Conservation (phyloP, 2,797 vertebrate genomes). For the Propithecus perrieri region DNA sequence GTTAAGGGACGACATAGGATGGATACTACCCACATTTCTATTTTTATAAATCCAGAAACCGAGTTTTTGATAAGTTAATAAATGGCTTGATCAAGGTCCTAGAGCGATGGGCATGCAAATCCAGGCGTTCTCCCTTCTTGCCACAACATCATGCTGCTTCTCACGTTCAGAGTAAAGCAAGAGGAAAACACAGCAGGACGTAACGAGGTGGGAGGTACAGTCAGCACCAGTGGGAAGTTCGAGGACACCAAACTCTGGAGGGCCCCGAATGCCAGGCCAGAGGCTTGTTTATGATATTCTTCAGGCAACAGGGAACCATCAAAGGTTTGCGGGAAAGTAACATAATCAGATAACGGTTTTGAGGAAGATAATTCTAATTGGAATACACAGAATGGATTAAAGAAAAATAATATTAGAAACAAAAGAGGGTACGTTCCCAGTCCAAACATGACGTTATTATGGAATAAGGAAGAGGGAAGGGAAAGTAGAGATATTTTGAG, state of each 20-base stretch:
- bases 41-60: neutral
- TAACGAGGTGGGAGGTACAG: too few relatives aligned
- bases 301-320: neutral
- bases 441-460: neutral
- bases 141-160: neutral
- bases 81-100: neutral
- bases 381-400: neutral
- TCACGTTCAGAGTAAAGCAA: neutral
- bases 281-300: neutral
- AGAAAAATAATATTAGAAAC: neutral
- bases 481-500: neutral
- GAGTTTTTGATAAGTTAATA: neutral
- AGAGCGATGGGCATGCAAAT: neutral
- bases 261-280: neutral
- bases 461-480: neutral
- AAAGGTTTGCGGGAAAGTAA: neutral
- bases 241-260: neutral
- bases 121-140: neutral
- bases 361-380: neutral
- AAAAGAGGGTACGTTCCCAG: neutral
- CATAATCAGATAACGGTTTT: neutral
- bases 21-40: neutral
- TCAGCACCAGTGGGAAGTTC: neutral
- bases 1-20: neutral
- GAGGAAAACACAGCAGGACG: too few relatives aligned